Evolutionary conservation across 2,113 vertebrate species (phyloP), one percentile per base, ranked within the genome.

Genomic region (Paramisgurnus dabryanus): DNA sequence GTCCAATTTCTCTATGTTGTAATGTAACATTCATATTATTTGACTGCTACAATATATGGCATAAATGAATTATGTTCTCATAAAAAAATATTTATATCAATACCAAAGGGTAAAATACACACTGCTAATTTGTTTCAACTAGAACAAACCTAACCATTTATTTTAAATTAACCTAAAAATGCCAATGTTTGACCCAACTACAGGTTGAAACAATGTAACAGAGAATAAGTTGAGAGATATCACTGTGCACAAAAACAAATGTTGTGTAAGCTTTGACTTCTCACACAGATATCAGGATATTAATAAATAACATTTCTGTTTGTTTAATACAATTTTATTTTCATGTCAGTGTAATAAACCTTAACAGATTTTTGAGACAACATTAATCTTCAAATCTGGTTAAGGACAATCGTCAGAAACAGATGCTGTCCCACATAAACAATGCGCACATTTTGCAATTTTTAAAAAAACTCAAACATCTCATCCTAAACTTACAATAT

Each of bases 261-360:
- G 41, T 41, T 41, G 34, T 72, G 34, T 57, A 40, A 57, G 22
- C 34, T 12, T 4, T 34, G 0, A 27, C 43, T 57, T n/a, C 40
- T 17, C 17, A n/a, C 17, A 57, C 17, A 58, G 6, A 58, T 58
- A 57, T 58, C 34, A 69, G 4, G 13, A 69, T 45, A 50, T 8
- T 39, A 34, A 50, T 15, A 4, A 45, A 50, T 22, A 18, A n/a
- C 45, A 7, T 49, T n/a, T 49, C 3, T 1, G 22, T 69, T 27
- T 70, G 12, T 39, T 45, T 70, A 7, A 70, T 17, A 53, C 39
- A 70, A 27, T 22, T 64, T 50, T 39, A 49, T 75, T 75, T 49
- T 11, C 34, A 47, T n/a, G 45, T 39, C 43, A 50, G 43, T 63
- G 70, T 41, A 55, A 58, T 8, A 75, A 8, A 63, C 13, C 43